A percentile compares a stretch with the other conserved stretches of the same genome.
phyloP scores from a whole-genome alignment of 1,140 invertebrate species.

The silkworm (Bombyx mori) region DNA sequence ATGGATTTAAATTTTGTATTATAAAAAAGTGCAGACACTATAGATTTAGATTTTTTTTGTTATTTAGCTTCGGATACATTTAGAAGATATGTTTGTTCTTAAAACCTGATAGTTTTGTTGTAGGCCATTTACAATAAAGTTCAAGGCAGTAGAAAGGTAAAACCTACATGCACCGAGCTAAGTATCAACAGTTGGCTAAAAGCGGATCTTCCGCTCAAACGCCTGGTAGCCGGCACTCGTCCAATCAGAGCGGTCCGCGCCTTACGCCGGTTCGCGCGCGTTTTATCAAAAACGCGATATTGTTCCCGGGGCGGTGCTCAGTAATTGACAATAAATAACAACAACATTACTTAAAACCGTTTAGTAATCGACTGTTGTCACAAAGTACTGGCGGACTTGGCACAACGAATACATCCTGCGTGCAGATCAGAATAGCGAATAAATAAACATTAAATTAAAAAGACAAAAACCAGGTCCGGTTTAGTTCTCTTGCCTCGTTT shows the following conservation, averaged over 20 bases:
- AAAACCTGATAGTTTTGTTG: background rate
- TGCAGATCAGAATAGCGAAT: slow-evolving; percentile 28
- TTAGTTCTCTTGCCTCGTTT: slow-evolving; percentile 24
- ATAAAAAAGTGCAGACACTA: too few relatives aligned
- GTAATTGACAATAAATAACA: slow-evolving; percentile 52
- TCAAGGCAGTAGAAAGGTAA: slow-evolving; percentile 17
- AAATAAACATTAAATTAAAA: slow-evolving; percentile 38
- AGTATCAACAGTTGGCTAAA: slow-evolving; percentile 12
- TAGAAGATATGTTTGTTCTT: too few relatives aligned
- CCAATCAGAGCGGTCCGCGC: slow-evolving; percentile 58
- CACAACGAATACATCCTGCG: slow-evolving; percentile 32
- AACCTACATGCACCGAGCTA: slow-evolving; percentile 4
- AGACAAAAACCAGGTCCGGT: slow-evolving; percentile 41
- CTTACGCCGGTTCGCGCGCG: slow-evolving; percentile 43
- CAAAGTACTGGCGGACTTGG: slow-evolving; percentile 39
- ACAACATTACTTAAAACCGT: slow-evolving; percentile 53
- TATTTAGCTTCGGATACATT: too few relatives aligned
- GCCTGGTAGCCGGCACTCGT: slow-evolving; percentile 18
- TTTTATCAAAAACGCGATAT: slow-evolving; percentile 55
- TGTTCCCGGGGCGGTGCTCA: slow-evolving; percentile 25
- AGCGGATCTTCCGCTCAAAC: slow-evolving; percentile 48
- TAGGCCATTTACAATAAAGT: slow-evolving; percentile 7
- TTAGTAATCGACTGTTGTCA: slow-evolving; percentile 21
- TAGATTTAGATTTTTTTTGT: too few relatives aligned
- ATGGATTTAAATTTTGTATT: too few relatives aligned